Evolutionary conservation across 2,797 vertebrate genomes (phyloP).

Genomic region (Rhinella marina): DNA sequence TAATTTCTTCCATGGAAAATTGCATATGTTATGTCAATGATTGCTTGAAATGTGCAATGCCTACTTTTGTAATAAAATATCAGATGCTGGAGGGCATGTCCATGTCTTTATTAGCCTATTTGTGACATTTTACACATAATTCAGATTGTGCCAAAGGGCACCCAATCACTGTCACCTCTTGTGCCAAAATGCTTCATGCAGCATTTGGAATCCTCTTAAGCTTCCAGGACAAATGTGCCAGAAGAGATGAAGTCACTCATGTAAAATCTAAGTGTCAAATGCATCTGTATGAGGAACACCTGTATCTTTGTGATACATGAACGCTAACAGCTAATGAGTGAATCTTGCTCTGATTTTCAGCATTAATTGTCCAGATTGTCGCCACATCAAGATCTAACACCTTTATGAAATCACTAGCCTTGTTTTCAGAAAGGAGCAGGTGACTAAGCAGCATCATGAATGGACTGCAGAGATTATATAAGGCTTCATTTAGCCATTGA

Average conservation of each 20-base stretch:
- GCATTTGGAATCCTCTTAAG: slow-evolving; percentile 40
- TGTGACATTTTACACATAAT: slow-evolving; percentile 26
- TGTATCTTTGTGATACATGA: slow-evolving; percentile 55
- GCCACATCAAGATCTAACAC: neutral
- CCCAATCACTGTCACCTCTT: slow-evolving; percentile 20
- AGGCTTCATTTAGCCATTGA: neutral
- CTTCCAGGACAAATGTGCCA: slow-evolving; percentile 37
- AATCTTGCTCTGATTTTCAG: slow-evolving; percentile 54
- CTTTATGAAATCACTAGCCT: slow-evolving; percentile 2
- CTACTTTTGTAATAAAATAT: neutral
- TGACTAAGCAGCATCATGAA: neutral
- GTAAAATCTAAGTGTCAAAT: slow-evolving; percentile 20
- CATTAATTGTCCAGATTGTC: slow-evolving; percentile 34
- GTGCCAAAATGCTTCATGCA: slow-evolving; percentile 40
- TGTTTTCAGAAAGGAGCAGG: slow-evolving; percentile 27
- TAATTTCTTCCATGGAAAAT: neutral
- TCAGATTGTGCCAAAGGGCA: slow-evolving; percentile 28
- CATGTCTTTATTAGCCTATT: neutral
- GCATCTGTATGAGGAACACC: slow-evolving; percentile 42
- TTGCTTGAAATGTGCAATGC: neutral
- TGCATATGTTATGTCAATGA: neutral
- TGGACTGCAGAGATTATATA: slow-evolving; percentile 6
- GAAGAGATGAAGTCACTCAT: slow-evolving; percentile 46
- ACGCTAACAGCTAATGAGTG: slow-evolving; percentile 50
- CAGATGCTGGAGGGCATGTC: neutral